Conservation (phyloP, 2,888 invertebrate species). For the Coenonympha glycerion region DNA sequence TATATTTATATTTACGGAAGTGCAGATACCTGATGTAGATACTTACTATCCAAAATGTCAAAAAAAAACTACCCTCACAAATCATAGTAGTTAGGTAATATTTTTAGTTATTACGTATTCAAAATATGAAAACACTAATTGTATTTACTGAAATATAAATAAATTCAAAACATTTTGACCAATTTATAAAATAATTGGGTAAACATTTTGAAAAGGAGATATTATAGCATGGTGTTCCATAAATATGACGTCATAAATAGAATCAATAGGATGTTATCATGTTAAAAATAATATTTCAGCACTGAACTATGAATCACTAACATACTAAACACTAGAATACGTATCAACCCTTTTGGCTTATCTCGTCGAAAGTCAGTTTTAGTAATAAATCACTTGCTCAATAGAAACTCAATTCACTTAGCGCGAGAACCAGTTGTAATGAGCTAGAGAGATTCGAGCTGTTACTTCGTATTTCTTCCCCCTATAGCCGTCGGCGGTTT, state of each 20-base stretch:
- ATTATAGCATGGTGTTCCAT: no score
- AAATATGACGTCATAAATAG: no score
- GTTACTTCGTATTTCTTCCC: constrained; percentile 42
- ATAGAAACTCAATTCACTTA: constrained; percentile 15
- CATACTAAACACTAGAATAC: not conserved
- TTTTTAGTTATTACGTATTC: constrained; percentile 39
- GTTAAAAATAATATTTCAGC: no score
- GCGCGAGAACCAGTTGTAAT: constrained; percentile 45
- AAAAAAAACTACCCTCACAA: constrained; percentile 19
- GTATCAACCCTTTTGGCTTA: not conserved
- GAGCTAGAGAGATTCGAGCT: constrained; percentile 50
- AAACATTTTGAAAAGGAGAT: no score
- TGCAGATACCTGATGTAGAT: no score
- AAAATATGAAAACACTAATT: constrained; percentile 36
- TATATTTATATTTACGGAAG: no score
- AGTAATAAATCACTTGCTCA: constrained; percentile 12
- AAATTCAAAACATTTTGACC: no score
- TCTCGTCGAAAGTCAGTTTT: constrained; percentile 7
- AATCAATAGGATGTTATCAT: no score
- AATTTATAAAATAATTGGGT: no score
- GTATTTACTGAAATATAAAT: constrained; percentile 22
- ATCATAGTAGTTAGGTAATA: constrained; percentile 41
- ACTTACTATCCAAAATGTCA: no score
- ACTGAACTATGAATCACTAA: no score
- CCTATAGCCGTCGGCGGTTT: constrained; percentile 65